A percentile compares a stretch with the other conserved stretches of the same genome.
Evolutionary conservation across 37 sponge, comb jelly and placozoan species (phyloP).

Genomic region (Corticium candelabrum): DNA sequence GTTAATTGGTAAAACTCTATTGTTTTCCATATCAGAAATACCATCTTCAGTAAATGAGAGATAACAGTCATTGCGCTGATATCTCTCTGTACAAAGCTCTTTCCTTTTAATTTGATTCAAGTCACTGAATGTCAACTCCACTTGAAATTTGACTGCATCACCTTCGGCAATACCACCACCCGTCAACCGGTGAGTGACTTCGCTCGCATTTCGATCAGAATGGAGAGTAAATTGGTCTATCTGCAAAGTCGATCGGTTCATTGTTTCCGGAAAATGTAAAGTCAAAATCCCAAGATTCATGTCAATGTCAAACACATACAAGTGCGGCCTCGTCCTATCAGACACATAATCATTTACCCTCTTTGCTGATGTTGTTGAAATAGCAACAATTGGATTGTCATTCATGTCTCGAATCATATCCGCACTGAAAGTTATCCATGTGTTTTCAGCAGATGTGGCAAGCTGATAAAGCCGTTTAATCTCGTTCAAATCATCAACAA

Average conservation of each 20-base stretch:
- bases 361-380: conserved; percentile 38
- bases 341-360: conserved; percentile 39
- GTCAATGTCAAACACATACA: conserved; percentile 78
- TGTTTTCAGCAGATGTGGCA: conserved; percentile 28
- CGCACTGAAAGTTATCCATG: conserved; percentile 43
- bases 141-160: conserved; percentile 35
- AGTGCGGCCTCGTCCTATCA: conserved; percentile 61
- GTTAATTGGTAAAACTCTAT: conserved; percentile 20
- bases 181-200: conserved; percentile 34
- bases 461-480: conserved; percentile 36
- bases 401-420: conserved; percentile 75
- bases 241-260: conserved; percentile 47
- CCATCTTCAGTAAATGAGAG: conserved; percentile 34
- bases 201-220: background rate
- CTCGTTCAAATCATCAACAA: conserved; percentile 62
- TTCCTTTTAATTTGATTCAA: conserved; percentile 63
- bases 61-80: conserved; percentile 48
- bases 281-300: conserved; percentile 55
- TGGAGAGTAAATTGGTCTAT: conserved; percentile 40
- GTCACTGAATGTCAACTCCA: conserved; percentile 40
- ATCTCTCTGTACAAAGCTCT: conserved; percentile 57
- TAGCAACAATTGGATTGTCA: conserved; percentile 51
- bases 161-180: conserved; percentile 36
- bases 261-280: conserved; percentile 66
- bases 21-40: conserved; percentile 60